Base-by-base conservation (phyloP, 2,113 vertebrate species). In the Polypterus bichir region DNA sequence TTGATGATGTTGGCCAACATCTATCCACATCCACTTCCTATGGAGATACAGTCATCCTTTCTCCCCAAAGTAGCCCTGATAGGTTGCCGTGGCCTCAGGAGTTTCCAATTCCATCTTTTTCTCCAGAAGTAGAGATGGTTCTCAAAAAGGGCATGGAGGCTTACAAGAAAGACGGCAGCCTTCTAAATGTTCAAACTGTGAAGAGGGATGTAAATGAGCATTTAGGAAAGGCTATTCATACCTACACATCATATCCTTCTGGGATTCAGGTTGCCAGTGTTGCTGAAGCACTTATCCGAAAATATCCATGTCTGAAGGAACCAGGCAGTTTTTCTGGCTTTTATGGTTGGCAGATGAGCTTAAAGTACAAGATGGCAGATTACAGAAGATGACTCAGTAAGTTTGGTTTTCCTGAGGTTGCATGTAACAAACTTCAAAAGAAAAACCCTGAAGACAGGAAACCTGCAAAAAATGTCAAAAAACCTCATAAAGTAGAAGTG, bases 91-190 rank as follows among this genome's bases (percentile, higher is more conserved):
- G 70, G 72, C 70, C 69, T 62, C 70, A 73, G 48, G 49, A 70
- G 61, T 74, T 74, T 10, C 69, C 67, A 4, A 63, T 74, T 55
- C 65, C 70, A 64, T 46, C 62, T 57, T 74, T 76, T 74, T 62
- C 67, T 48, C 66, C 61, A 1, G 55, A 71, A 27, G 71, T 54
- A 44, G 65, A 77, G 59, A 68, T 74, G 60, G 67, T 45, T 46
- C 60, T 74, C 57, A 46, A 69, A 65, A 62, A 44, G 62, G 66
- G 57, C 51, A 57, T 4, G 66, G 64, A 62, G 59, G 51, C 57
- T 9, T 69, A 69, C 51, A 59, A 64, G 45, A 72, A 62, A 48
- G 60, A 65, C 60, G 62, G 59, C 48, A 66, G 54, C 44, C 59
- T 66, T 66, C 56, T 70, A 52, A 67, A 49, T 62, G 56, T 52